A percentile compares a stretch with the other conserved stretches of the same genome.
Conservation (phyloP, 2,113 vertebrate genomes). For the human region DNA sequence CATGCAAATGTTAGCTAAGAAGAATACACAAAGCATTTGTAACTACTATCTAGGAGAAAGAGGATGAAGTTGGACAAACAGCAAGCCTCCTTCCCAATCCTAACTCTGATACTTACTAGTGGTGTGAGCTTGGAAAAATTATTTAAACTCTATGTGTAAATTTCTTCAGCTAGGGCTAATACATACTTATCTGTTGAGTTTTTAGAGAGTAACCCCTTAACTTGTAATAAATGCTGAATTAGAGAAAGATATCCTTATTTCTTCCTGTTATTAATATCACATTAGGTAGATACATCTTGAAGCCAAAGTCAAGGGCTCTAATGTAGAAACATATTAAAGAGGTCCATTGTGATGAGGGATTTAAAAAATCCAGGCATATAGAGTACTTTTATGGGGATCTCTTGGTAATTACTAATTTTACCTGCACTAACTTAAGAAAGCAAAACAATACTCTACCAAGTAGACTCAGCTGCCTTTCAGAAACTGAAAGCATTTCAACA, state of each 20-base stretch:
- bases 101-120: not conserved
- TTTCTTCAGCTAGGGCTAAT: not conserved
- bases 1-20: not conserved
- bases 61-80: not conserved
- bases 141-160: not conserved
- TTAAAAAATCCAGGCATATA: not conserved
- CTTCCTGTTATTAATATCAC: not conserved
- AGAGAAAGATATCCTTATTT: not conserved
- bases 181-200: not conserved
- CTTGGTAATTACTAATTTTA: not conserved
- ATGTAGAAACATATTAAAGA: not conserved
- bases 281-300: not conserved
- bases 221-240: not conserved
- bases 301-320: not conserved
- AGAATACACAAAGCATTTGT: not conserved
- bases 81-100: not conserved
- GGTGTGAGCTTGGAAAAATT: not conserved
- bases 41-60: not conserved
- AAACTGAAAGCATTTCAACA: not conserved
- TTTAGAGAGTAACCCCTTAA: conserved; percentile 8
- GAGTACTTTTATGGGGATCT: not conserved
- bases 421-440: not conserved
- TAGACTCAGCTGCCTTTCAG: not conserved
- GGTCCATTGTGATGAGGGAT: not conserved
- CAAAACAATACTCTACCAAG: conserved; percentile 25